A percentile compares a stretch with the other conserved stretches of the same genome.
Conservation (phyloP, 2,888 invertebrate genomes). For the Epinotia bilunana region DNA sequence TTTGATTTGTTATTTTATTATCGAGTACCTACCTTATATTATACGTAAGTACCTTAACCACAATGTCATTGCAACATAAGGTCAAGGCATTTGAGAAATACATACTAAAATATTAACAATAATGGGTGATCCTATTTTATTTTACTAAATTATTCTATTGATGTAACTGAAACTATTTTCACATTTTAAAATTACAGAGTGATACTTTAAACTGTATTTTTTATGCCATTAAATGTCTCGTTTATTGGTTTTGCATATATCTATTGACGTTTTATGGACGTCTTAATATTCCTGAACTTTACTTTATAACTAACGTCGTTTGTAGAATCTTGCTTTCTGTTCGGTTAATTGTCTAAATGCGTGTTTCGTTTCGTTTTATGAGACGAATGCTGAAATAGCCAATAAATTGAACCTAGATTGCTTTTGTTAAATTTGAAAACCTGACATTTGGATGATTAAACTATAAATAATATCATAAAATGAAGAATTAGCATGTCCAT, state of each 20-base stretch:
- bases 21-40: no score
- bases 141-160: neutral
- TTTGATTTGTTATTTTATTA: slow-evolving; percentile 8
- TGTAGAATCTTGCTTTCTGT: neutral
- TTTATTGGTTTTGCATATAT: neutral
- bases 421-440: neutral
- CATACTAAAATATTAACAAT: neutral
- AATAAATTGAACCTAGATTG: neutral
- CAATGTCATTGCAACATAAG: slow-evolving; percentile 6
- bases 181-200: neutral
- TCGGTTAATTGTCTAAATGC: neutral
- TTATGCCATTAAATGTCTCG: neutral
- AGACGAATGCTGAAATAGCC: neutral
- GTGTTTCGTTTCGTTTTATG: slow-evolving; percentile 28
- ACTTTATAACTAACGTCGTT: neutral
- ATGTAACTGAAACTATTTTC: neutral
- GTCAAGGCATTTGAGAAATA: neutral
- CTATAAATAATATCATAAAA: slow-evolving; percentile 13
- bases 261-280: neutral
- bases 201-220: neutral
- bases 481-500: neutral
- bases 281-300: slow-evolving; percentile 30
- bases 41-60: neutral
- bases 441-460: slow-evolving; percentile 11
- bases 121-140: no score